Base-by-base conservation (phyloP, 2,113 vertebrate species). In the Cyphomyrus plagiostoma region DNA sequence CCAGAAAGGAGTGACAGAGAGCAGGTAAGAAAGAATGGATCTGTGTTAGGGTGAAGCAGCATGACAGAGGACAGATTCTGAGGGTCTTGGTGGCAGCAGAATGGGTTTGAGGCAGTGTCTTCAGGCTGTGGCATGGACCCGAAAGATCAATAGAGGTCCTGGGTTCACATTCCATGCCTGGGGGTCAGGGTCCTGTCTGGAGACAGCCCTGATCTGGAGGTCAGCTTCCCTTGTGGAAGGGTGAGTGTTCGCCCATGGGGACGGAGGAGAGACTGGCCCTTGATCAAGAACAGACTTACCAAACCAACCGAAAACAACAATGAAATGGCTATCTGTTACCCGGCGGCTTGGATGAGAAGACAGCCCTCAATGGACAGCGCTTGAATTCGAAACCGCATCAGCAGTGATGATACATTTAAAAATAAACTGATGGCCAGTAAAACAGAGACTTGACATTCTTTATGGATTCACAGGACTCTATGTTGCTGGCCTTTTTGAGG, bases 81-180 rank as follows among this genome's bases (percentile, higher is more conserved):
- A n/a, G 21, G 53, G 35, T 10, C 21, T 74, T 7, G 45, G 58
- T 26, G 45, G 45, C 58, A 49, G 45, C 42, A 26, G 23, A 42
- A 53, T 62, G 35, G 39, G 35, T 39, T 23, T 66, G 87, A 26
- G 85, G 15, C 85, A 86, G 49, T 86, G 49, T 86, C 85, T 53
- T 50, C 26, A n/a, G 85, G 49, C 46, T 30, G 49, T 50, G 45
- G 66, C 46, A 45, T 21, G 30, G 74, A 48, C 66, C 39, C 49
- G 2, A 52, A 89, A 83, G 83, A 42, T 88, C 91, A 91, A 23
- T 85, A 74, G 48, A 90, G 89, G 91, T 90, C 90, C 86, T 86
- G 88, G 80, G 91, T 91, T 91, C 91, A 92, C 89, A 92, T 91
- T 92, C 91, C 90, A 89, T 89, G 86, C 83, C 50, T 58, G 45